Evolutionary conservation across 2,113 vertebrate genomes (phyloP), one percentile per base, ranked within the genome.

Genomic region (Galbula dea): DNA sequence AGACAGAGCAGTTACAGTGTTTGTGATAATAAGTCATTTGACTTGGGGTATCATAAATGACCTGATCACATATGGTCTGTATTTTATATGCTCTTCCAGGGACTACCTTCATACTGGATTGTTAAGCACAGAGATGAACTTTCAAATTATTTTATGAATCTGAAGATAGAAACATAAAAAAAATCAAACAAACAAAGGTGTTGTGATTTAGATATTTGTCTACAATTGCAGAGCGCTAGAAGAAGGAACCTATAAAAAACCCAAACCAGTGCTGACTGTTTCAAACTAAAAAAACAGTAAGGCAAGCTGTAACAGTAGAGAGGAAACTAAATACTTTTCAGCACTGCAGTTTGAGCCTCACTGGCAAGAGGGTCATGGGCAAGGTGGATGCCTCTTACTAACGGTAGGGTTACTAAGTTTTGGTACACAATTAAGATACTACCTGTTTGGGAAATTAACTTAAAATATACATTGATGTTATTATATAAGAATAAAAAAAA

Each of bases 261-360:
- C 2, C 4, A 48, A 63, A 52, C 1, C 0, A 2, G 6, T 30
- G 16, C 2, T 59, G 23, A 75, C n/a, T 15, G 3, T 24, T 36
- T 72, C 3, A 9, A 16, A 49, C n/a, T n/a, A 22, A 30, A n/a
- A 15, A 30, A 48, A 14, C 12, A 20, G 7, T 21, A 15, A 63
- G 0, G 7, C 59, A 75, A 78, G 19, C 17, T 23, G 8, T 7
- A 83, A 48, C 6, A 72, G 18, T 27, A 15, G 5, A 65, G 32
- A 74, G 23, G 11, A 74, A 78, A 71, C 5, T 13, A 63, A 75
- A 26, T 27, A 27, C 15, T 51, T 77, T 57, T 77, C 23, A 51
- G 2, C 18, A 15, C 6, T 55, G 8, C 22, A 17, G 73, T 86
- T 83, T 37, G 48, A 52, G 27, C 52, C 7, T 48, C 30, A 45